Evolutionary conservation across 2,797 vertebrate species (phyloP), one percentile per base, ranked within the genome.

Genomic region (Tangara arthus): DNA sequence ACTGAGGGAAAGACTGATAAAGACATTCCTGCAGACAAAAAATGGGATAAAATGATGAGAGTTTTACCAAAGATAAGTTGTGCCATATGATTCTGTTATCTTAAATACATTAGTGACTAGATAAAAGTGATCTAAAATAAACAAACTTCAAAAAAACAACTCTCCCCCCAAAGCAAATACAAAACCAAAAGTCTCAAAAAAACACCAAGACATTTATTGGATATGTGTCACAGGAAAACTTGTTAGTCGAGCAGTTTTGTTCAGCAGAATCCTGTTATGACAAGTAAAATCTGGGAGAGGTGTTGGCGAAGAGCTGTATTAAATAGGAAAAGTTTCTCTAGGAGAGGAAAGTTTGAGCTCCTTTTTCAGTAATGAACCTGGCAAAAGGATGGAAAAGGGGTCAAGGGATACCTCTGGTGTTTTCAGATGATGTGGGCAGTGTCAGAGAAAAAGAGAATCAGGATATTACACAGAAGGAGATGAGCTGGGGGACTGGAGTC

Each of bases 121-220:
- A 70, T 37, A 65, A 63, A 80, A 70, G 12, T 42, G 9, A 39
- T 60, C 9, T 50, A 44, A 78, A 71, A n/a, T 15, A 55, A 9
- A 1, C 1, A 34, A 56, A 35, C 3, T 57, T 47, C 15, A 44
- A 59, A 64, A 64, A 34, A 1, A 4, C 1, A 7, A 11, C 15
- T 4, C 2, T 7, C 3, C 6, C 0, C 0, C 1, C 3, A 8
- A 37, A 35, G 8, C 12, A 17, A 4, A 28, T 17, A 2, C 16
- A 42, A 30, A 79, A 52, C 0, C 8, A 34, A 64, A 71, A 50
- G 1, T 16, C 9, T 20, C 2, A 28, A 69, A 42, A 13, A 50
- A 32, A 46, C 6, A 41, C 6, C 11, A 34, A 34, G 35, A 15
- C 3, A 41, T 52, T 46, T 70, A 15, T 2, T 35, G 13, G 6